These are phyloP conservation scores for Sus cebifrons DNA, from an alignment of 2,797 vertebrate species.

Conservation along the genomic window DNA sequence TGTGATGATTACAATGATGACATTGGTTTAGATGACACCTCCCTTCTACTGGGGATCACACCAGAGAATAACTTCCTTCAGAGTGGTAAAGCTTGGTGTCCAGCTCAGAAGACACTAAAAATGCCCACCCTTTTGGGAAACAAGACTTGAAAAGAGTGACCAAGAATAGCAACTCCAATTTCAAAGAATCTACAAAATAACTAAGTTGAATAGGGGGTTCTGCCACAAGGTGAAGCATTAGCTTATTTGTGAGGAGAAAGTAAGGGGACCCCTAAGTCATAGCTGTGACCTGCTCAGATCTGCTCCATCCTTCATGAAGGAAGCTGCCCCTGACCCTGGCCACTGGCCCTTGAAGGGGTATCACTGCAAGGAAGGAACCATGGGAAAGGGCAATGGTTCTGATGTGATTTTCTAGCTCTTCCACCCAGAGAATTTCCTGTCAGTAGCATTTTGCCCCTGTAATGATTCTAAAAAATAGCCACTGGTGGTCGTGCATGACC, in stretches of 20 bases:
- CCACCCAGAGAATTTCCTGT: background rate
- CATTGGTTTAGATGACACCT: conserved; percentile 47
- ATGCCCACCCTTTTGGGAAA: background rate
- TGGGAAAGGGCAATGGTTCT: background rate
- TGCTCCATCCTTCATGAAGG: background rate
- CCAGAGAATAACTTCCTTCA: background rate
- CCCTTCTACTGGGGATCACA: background rate
- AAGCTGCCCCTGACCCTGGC: background rate
- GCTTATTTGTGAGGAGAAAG: conserved; percentile 6
- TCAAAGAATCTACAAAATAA: conserved; percentile 17
- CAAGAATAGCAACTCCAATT: background rate
- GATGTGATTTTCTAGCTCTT: background rate
- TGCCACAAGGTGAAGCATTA: background rate
- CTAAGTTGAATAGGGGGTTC: conserved; percentile 14
- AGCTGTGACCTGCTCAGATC: background rate
- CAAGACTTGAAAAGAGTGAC: background rate
- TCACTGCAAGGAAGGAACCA: background rate
- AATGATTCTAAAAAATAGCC: background rate
- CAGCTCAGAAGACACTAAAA: background rate
- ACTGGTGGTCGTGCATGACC: background rate
- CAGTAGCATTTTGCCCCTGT: background rate
- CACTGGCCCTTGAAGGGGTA: background rate
- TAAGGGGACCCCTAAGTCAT: background rate
- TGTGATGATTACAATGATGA: conserved; percentile 13
- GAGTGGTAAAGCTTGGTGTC: background rate